These are phyloP conservation scores for Exocentrus adspersus DNA, from an alignment of 2,888 invertebrate genomes.

Conservation along the genomic window DNA sequence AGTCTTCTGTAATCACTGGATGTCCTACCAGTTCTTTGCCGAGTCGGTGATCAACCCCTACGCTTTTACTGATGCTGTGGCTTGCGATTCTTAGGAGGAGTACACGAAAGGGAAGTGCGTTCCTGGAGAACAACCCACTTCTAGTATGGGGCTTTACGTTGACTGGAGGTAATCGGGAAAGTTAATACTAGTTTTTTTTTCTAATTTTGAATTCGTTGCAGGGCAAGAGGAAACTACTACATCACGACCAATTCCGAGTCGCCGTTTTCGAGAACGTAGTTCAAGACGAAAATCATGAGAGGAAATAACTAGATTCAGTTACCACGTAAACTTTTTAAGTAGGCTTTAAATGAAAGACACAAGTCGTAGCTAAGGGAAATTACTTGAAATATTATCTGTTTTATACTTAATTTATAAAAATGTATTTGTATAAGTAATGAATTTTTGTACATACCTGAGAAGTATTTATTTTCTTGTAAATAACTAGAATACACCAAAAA, in stretches of 20 bases:
- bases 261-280: conserved; percentile 61
- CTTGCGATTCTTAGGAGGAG: conserved; percentile 65
- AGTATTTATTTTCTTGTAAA: neutral
- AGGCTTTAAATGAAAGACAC: too few species aligned
- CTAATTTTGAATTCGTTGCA: conserved; percentile 58
- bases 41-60: conserved; percentile 68
- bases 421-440: too few species aligned
- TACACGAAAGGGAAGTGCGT: conserved; percentile 65
- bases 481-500: neutral
- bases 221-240: conserved; percentile 67
- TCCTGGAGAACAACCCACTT: conserved; percentile 48
- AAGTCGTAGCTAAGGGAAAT: too few species aligned
- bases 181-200: too few species aligned
- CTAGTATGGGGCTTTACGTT: conserved; percentile 66
- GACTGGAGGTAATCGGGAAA: conserved; percentile 62
- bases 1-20: conserved; percentile 76
- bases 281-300: neutral
- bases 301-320: too few species aligned
- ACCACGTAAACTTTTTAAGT: too few species aligned
- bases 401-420: too few species aligned
- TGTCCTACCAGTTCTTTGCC: conserved; percentile 70
- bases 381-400: too few species aligned
- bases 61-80: conserved; percentile 63
- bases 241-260: conserved; percentile 66
- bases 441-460: neutral